phyloP scores from a whole-genome alignment of 2,113 vertebrate genomes.

The Rynchops niger region DNA sequence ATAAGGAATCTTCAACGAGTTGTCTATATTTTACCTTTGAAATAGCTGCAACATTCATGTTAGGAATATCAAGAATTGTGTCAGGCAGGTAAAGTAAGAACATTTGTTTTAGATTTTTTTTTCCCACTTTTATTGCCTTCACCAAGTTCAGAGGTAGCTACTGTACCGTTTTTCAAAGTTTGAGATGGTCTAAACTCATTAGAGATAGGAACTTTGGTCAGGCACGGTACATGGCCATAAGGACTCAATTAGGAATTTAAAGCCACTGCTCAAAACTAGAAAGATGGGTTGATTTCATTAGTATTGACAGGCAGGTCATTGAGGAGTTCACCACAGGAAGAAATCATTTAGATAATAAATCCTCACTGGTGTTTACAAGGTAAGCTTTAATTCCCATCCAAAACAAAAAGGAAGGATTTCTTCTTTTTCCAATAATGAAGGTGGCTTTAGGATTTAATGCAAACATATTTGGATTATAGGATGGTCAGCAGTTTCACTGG shows the following conservation, averaged over 20 bases:
- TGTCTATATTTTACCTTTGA: background rate
- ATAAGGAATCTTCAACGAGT: background rate
- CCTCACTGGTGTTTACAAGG: slow-evolving; percentile 9
- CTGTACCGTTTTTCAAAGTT: background rate
- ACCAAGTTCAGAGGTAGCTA: background rate
- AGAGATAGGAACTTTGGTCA: background rate
- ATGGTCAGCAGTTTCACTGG: background rate
- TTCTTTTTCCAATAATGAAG: background rate
- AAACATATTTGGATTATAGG: background rate
- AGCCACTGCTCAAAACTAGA: slow-evolving; percentile 7
- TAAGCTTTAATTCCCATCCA: background rate
- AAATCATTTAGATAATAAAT: slow-evolving; percentile 18
- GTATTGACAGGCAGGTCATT: slow-evolving; percentile 22
- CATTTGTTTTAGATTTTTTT: background rate
- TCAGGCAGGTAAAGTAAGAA: background rate
- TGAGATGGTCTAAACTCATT: background rate
- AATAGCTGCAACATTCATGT: background rate
- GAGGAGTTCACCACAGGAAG: background rate
- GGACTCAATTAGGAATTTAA: slow-evolving; percentile 31
- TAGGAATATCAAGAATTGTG: background rate
- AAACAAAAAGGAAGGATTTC: background rate
- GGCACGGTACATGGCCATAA: background rate
- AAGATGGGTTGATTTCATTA: slow-evolving; percentile 39
- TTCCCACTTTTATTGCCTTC: background rate
- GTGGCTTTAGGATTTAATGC: background rate